Conservation (phyloP, 2,888 invertebrate species). For the Oxyteleia sp. region DNA sequence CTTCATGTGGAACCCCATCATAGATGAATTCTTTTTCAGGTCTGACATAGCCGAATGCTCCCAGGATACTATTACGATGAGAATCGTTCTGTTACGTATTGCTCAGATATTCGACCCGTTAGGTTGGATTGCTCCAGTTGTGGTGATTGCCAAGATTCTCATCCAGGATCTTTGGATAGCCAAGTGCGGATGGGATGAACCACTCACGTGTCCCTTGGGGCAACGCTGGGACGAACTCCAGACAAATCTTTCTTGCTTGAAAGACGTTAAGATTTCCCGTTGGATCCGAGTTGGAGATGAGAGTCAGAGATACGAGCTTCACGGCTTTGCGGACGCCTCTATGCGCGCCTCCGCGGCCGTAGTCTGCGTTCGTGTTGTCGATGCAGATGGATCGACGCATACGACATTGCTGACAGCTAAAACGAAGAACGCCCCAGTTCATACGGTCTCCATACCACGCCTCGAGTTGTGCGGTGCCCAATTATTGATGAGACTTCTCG, state of each 20-base stretch:
- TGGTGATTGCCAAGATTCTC: neutral
- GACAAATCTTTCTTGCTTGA: no score
- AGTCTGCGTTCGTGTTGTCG: neutral
- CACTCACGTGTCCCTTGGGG: neutral
- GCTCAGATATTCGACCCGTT: neutral
- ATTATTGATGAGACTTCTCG: neutral
- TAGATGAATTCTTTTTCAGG: no score
- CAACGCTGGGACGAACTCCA: neutral
- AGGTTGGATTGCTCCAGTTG: neutral
- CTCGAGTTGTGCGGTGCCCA: neutral
- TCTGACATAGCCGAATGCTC: no score
- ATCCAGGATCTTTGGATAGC: neutral
- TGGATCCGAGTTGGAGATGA: no score
- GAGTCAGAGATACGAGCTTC: neutral
- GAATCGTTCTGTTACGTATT: constrained; percentile 23
- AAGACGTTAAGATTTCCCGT: no score
- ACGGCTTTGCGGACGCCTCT: neutral
- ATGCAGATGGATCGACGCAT: neutral
- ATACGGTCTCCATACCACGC: neutral
- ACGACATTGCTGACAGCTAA: neutral
- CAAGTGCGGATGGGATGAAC: neutral
- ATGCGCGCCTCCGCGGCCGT: neutral
- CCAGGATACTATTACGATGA: no score
- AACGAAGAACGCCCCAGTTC: neutral
- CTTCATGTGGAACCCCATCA: no score